Base-by-base conservation (phyloP, 1,140 invertebrate species). In the Gyrodactylus bullatarudis region DNA sequence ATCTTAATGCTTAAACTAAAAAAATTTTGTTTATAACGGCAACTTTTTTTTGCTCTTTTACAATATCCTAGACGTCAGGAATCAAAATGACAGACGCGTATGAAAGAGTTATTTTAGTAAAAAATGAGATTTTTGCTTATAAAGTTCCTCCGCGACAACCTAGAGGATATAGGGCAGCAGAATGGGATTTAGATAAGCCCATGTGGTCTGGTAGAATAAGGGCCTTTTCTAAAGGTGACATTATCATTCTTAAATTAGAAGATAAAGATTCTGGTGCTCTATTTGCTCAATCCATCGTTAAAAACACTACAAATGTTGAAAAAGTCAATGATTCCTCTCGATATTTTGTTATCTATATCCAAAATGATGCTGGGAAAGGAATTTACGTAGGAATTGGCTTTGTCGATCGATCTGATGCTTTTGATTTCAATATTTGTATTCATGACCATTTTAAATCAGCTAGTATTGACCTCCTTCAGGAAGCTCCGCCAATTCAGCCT, bases 301-400 rank as follows among this genome's bases (percentile, higher is more conserved):
- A 97, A 76, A 85, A 86, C 77, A 96, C 96, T 83, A 92, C 93
- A 71, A 88, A 92, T 74, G 83, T 89, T 73, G 94, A 99, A 82
- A 79, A 91, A 71, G 95, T 99, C 0, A 89, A 86, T 68, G 95
- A 99, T 83, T 98, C 94, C 74, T 96, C 92, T 72, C 84, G 95
- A 77, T 99, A 99, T 82, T 99, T 99, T 85, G 95, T 99, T 26
- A 81, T 98, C 26, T 85, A 87, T 79, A 88, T 99, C 77, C 87
- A 90, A 81, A 89, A 94, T 84, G 92, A 95, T 78, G 91, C 89
- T 85, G 88, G 88, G n/a, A 84, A 91, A 77, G 86, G 86, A 76
- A 93, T 93, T n/a, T 97, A 93, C 77, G 89, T 98, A 79, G 94
- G 94, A 8, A 84, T 97, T 73, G 94, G 94, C 68, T 99, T 98